Conservation (phyloP, 2,113 vertebrate genomes). For the Malurus melanocephalus region DNA sequence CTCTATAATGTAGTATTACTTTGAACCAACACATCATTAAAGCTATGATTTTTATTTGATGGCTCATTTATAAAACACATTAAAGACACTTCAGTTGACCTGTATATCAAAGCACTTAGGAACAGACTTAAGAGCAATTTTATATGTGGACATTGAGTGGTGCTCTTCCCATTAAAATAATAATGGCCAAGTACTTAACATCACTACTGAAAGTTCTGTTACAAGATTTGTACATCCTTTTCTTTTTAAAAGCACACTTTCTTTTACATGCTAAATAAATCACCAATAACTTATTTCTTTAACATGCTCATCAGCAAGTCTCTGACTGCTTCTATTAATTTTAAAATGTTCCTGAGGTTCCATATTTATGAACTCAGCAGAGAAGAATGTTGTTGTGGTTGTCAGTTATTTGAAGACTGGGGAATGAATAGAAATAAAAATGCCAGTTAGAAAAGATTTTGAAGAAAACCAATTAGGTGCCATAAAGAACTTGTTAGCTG, state of each 20-base stretch:
- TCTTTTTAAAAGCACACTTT: not conserved
- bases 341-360: not conserved
- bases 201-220: not conserved
- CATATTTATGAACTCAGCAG: not conserved
- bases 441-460: not conserved
- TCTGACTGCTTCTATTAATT: not conserved
- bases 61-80: not conserved
- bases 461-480: not conserved
- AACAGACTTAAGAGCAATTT: not conserved
- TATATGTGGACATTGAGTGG: constrained; percentile 1
- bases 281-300: not conserved
- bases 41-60: not conserved
- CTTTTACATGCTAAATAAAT: not conserved
- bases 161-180: constrained; percentile 40
- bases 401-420: not conserved
- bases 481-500: not conserved
- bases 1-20: not conserved
- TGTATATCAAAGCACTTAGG: not conserved
- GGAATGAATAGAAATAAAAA: not conserved
- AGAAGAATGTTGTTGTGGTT: not conserved
- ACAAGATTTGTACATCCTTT: not conserved
- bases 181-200: not conserved
- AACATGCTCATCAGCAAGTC: not conserved
- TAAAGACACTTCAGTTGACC: not conserved
- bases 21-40: not conserved